A percentile compares a stretch with the other conserved stretches of the same genome.
These are phyloP conservation scores for Troides aeacus DNA, from an alignment of 2,888 invertebrate genomes.

Conservation along the genomic window DNA sequence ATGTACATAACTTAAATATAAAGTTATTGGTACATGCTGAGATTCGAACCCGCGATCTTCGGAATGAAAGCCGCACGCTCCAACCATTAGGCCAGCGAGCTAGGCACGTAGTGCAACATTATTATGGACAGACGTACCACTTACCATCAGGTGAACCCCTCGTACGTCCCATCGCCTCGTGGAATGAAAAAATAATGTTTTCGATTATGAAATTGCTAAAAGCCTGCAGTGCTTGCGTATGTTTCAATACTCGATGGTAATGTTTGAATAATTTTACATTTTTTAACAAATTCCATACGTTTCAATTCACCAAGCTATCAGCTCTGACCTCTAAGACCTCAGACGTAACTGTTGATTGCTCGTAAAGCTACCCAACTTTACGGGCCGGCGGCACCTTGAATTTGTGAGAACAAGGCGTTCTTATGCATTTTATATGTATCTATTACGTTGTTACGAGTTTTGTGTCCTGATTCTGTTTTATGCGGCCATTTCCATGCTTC, in stretches of 20 bases:
- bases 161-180: too few relatives aligned
- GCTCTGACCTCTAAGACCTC: conserved; percentile 5
- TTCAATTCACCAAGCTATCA: background rate
- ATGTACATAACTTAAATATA: too few relatives aligned
- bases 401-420: conserved; percentile 13
- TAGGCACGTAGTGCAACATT: too few relatives aligned
- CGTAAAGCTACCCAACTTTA: conserved; percentile 24
- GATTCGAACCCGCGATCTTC: too few relatives aligned
- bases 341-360: conserved; percentile 5
- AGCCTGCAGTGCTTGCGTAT: too few relatives aligned
- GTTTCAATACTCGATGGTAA: background rate
- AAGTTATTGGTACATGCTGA: too few relatives aligned
- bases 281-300: background rate
- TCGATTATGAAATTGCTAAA: too few relatives aligned
- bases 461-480: conserved; percentile 14
- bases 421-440: conserved; percentile 20
- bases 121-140: too few relatives aligned
- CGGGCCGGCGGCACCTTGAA: conserved; percentile 9
- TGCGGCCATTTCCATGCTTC: conserved; percentile 10
- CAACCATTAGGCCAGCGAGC: too few relatives aligned
- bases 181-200: too few relatives aligned
- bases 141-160: too few relatives aligned
- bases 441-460: conserved; percentile 21
- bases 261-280: background rate
- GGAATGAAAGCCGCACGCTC: too few relatives aligned